A percentile compares a stretch with the other conserved stretches of the same genome.
These are phyloP conservation scores for Zophobas morio DNA, from an alignment of 1,140 invertebrate species.

Conservation along the genomic window DNA sequence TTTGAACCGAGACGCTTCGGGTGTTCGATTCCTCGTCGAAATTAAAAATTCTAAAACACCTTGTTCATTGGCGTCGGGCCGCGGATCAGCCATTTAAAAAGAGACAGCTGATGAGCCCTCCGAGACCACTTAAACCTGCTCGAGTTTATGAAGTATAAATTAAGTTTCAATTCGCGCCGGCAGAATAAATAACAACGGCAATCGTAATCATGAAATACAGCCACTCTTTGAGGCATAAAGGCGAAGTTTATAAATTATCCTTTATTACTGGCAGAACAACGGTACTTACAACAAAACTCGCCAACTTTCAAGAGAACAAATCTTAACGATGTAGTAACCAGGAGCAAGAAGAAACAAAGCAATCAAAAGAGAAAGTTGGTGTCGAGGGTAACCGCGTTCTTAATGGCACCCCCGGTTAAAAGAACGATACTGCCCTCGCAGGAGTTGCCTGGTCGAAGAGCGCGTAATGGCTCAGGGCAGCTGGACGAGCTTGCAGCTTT, in stretches of 20 bases:
- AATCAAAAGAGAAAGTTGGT: conserved; percentile 57
- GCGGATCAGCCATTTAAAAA: conserved; percentile 3
- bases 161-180: conserved; percentile 49
- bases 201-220: conserved; percentile 50
- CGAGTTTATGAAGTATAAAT: conserved; percentile 48
- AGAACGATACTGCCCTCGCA: conserved; percentile 53
- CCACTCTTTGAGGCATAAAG: conserved; percentile 49
- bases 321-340: conserved; percentile 55
- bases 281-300: conserved; percentile 55
- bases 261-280: conserved; percentile 54
- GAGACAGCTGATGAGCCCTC: conserved; percentile 25
- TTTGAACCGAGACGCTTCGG: no score
- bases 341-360: conserved; percentile 54
- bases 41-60: no score
- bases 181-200: conserved; percentile 49
- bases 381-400: conserved; percentile 52
- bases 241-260: conserved; percentile 56
- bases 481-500: conserved; percentile 47
- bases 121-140: conserved; percentile 46
- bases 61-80: no score
- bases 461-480: conserved; percentile 47
- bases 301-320: conserved; percentile 53
- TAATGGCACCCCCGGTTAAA: conserved; percentile 55
- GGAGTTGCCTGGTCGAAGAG: conserved; percentile 49
- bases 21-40: no score